Conservation (phyloP, 2,113 vertebrate genomes). For the Elephantulus edwardii region DNA sequence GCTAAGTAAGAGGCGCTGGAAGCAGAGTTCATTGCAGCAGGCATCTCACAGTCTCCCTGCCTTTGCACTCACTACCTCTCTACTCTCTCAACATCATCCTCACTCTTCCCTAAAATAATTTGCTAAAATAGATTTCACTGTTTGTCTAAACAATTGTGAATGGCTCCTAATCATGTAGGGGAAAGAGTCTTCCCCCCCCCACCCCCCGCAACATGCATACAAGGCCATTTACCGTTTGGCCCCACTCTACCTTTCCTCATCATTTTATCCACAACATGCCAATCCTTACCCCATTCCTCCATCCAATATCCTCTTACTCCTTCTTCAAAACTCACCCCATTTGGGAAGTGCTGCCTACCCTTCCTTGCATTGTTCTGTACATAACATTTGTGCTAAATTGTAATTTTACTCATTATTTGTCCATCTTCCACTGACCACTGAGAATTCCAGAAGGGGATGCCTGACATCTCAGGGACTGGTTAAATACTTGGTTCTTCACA, state of each 20-base stretch:
- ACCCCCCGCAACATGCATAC: not conserved
- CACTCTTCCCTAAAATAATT: not conserved
- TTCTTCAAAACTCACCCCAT: not conserved
- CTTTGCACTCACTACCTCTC: not conserved
- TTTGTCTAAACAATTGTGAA: not conserved
- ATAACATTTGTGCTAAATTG: not conserved
- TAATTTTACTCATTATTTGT: not conserved
- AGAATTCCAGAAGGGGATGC: not conserved
- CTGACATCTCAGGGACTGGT: not conserved
- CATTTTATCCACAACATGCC: not conserved
- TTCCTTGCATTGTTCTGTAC: not conserved
- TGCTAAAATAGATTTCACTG: not conserved
- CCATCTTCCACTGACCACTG: not conserved
- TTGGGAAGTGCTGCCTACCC: not conserved
- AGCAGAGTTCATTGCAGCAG: not conserved
- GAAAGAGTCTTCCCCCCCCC: not conserved
- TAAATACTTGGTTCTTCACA: not conserved
- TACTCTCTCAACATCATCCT: not conserved
- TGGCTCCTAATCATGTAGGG: not conserved
- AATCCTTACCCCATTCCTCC: not conserved
- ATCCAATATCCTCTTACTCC: not conserved
- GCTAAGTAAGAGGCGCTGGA: not conserved
- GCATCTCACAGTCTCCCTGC: not conserved
- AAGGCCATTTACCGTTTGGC: not conserved
- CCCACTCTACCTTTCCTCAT: not conserved